Base-by-base conservation (phyloP, 2,888 invertebrate species). In the Megamerina dolium region DNA sequence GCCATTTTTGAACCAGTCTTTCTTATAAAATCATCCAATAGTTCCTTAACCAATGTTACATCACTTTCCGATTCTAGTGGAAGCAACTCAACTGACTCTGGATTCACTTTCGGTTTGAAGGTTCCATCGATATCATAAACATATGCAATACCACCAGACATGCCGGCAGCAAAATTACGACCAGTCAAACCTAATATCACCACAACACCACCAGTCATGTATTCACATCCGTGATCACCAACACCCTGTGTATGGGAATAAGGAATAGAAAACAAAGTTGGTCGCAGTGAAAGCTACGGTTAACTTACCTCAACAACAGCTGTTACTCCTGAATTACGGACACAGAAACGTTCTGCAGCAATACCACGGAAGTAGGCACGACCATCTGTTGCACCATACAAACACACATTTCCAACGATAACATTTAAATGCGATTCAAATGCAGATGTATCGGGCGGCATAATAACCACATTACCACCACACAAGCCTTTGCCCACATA, bases 171-270 rank as follows among this genome's bases (percentile, higher is more conserved):
- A 75, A 99, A 99, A 76, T 99, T 99, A 50, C 97, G 76, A 2
- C 99, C 99, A 6, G 96, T 96, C 46, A 90, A 78, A 1, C 96
- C 96, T 13, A 99, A 79, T 60, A 99, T 87, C 38, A 99, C 77
- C 49, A 88, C 87, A 46, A 80, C 74, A 45, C 96, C 96, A 12
- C 94, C 96, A 36, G 99, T 99, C 99, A 99, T 99, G 74, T 99
- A 99, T 75, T 99, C 99, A 76, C 99, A 99, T 45, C 95, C 97
- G 73, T 99, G 97, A 76, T 99, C 99, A 30, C 99, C 99, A 45
- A 94, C 95, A 41, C 96, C 96, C 76, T 78, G 51, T 8, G 19
- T 13, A 35, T 23, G 41, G 38, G 14, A 38, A 13, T 31, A 12
- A 13, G 9, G 13, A 13, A 13, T 13, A 31, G 31, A 9, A 9